These are phyloP conservation scores for Orientallactaga bullata DNA, from an alignment of 2,113 vertebrate genomes.

Conservation along the genomic window DNA sequence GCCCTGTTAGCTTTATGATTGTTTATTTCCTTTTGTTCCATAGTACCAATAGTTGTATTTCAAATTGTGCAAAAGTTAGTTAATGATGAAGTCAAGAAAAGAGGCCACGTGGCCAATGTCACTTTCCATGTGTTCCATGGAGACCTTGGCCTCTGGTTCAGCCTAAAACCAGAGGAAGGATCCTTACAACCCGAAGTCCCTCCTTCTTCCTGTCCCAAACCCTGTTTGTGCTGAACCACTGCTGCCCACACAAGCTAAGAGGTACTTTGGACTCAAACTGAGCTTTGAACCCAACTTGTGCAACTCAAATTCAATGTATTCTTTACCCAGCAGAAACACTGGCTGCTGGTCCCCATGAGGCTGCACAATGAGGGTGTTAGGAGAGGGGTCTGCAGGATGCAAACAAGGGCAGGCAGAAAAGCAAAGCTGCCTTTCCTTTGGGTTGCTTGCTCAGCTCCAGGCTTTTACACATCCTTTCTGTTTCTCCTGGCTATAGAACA, in stretches of 20 bases:
- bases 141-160: constrained; percentile 66
- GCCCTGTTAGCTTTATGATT: too few relatives aligned
- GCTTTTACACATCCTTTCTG: neutral
- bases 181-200: neutral
- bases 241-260: constrained; percentile 66
- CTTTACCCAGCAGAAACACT: constrained; percentile 3
- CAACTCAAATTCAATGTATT: constrained; percentile 71
- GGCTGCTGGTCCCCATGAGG: neutral
- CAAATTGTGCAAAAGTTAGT: neutral
- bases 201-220: constrained; percentile 51
- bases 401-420: constrained; percentile 25
- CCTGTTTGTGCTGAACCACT: constrained; percentile 67
- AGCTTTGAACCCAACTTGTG: constrained; percentile 86
- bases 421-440: neutral
- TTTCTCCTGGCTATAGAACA: neutral
- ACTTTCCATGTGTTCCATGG: neutral
- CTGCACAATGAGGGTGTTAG: neutral
- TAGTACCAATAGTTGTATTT: neutral
- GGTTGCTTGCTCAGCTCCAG: neutral
- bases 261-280: constrained; percentile 83
- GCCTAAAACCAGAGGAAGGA: constrained; percentile 50
- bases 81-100: neutral
- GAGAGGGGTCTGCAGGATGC: neutral
- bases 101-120: neutral
- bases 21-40: constrained; percentile 13